Percentiles rank a stretch among this genome's conserved stretches.
These are phyloP conservation scores for Python bivittatus DNA, from an alignment of 2,113 vertebrate genomes.

Conservation along the genomic window DNA sequence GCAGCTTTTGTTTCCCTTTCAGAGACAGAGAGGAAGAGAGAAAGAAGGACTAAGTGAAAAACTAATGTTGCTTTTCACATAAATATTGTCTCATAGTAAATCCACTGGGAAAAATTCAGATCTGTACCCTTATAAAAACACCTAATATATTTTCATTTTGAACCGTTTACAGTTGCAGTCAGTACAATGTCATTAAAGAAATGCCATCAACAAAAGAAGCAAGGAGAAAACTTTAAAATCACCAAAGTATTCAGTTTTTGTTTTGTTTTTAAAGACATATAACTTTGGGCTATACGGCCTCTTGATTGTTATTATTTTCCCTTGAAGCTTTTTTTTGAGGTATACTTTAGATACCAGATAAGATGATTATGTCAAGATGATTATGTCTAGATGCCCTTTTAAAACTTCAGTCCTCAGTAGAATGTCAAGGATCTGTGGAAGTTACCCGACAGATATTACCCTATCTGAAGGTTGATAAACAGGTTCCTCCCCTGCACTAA, in stretches of 20 bases:
- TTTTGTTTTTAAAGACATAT: background rate
- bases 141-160: background rate
- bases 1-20: constrained; percentile 41
- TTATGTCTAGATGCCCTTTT: background rate
- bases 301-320: background rate
- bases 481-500: background rate
- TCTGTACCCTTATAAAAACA: background rate
- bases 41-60: background rate
- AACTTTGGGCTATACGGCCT: background rate
- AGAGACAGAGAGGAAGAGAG: constrained; percentile 1
- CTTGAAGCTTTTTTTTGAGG: background rate
- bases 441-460: background rate
- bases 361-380: background rate
- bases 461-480: background rate
- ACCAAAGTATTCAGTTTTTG: background rate
- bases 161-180: background rate
- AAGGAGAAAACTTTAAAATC: background rate
- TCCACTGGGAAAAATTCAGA: background rate
- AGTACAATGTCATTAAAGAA: background rate
- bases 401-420: background rate
- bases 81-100: constrained; percentile 22
- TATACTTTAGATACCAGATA: background rate
- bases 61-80: constrained; percentile 24
- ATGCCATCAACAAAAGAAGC: background rate
- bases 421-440: background rate